These are phyloP conservation scores for Caenorhabditis zanzibari DNA, from an alignment of 2,888 invertebrate species.

Conservation along the genomic window DNA sequence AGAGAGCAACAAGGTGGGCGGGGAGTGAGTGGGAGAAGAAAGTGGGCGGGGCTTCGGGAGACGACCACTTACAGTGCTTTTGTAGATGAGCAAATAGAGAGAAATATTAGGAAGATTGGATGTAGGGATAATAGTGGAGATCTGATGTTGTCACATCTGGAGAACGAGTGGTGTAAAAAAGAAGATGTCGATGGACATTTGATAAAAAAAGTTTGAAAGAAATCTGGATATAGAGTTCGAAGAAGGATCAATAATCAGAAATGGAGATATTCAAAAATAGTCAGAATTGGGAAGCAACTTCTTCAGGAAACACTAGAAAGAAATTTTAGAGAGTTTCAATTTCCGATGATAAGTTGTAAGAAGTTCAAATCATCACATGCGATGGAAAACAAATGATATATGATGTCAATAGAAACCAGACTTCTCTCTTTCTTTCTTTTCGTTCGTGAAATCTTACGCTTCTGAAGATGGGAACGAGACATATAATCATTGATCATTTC, in stretches of 20 bases:
- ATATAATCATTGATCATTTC: slow-evolving; percentile 41
- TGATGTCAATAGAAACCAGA: slow-evolving; percentile 23
- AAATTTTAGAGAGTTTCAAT: neutral
- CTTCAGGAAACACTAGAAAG: neutral
- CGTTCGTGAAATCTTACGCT: slow-evolving; percentile 16
- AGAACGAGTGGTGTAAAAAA: neutral
- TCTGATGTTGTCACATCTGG: neutral
- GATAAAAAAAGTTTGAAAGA: neutral
- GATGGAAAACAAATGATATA: slow-evolving; percentile 25
- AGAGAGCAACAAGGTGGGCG: slow-evolving; percentile 28
- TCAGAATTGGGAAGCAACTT: too few species aligned
- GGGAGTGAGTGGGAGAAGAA: slow-evolving; percentile 29
- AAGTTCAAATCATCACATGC: neutral
- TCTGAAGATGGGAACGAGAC: neutral
- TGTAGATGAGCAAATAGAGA: slow-evolving; percentile 52
- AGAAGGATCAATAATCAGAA: neutral
- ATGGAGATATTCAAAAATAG: too few species aligned
- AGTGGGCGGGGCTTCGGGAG: slow-evolving; percentile 17
- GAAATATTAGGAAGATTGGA: slow-evolving; percentile 3
- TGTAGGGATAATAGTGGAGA: neutral
- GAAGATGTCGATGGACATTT: neutral
- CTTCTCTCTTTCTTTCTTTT: neutral
- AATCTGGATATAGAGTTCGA: neutral
- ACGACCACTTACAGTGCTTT: slow-evolving; percentile 61
- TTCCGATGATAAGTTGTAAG: neutral